phyloP scores from a whole-genome alignment of 2,797 vertebrate species.

The Lindbergichthys nudifrons region DNA sequence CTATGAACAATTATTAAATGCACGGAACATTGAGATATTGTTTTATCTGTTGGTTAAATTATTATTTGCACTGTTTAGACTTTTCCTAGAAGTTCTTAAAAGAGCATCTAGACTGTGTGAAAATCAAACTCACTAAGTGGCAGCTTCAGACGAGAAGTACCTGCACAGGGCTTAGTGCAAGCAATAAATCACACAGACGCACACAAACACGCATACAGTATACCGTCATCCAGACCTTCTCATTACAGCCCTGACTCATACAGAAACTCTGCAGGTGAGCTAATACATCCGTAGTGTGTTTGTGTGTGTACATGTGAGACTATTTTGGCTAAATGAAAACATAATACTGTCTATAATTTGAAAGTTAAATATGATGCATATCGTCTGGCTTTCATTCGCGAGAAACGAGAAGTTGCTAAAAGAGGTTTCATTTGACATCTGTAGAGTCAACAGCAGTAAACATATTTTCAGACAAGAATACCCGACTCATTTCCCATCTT shows the following conservation, averaged over 20 bases:
- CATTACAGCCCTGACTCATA: slow-evolving; percentile 71
- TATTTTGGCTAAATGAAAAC: slow-evolving; percentile 2
- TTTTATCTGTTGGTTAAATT: neutral
- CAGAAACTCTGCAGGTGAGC: slow-evolving; percentile 62
- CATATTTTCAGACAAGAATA: slow-evolving; percentile 7
- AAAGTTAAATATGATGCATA: neutral
- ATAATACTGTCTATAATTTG: neutral
- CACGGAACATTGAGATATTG: neutral
- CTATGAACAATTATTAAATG: too few species aligned
- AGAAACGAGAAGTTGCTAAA: neutral
- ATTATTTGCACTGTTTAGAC: neutral
- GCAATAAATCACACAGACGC: slow-evolving; percentile 56
- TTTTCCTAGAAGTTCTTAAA: neutral
- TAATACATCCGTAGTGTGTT: slow-evolving; percentile 7
- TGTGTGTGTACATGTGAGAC: neutral
- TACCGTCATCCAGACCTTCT: slow-evolving; percentile 45
- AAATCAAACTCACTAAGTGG: slow-evolving; percentile 21
- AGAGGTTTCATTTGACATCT: neutral
- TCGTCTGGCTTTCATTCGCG: neutral
- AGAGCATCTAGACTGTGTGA: neutral
- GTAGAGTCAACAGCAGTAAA: neutral
- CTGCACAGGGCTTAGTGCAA: slow-evolving; percentile 29
- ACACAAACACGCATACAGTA: neutral
- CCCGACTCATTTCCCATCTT: slow-evolving; percentile 14
- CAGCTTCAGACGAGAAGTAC: slow-evolving; percentile 17